Base-by-base conservation (phyloP, 2,888 invertebrate species). In the Polymixis lichenea region DNA sequence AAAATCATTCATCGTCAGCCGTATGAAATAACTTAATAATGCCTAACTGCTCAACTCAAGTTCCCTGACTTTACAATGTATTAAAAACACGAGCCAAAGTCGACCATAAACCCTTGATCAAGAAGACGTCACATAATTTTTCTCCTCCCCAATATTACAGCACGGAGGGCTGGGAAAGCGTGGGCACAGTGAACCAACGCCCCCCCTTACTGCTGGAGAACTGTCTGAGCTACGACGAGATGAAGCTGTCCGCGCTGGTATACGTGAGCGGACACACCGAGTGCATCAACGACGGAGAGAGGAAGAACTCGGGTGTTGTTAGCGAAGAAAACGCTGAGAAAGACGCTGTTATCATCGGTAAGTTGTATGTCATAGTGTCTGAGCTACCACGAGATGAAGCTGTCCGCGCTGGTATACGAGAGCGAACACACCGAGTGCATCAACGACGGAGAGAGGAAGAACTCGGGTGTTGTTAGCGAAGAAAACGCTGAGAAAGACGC, bases 221-320 rank as follows among this genome's bases (percentile, higher is more conserved):
- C 84, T 97, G 97, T 82, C 91, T 97, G 43, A 97, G 97, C 70
- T 97, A 97, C 86, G 97, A 97, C 72, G 97, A 97, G 90, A 96
- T 97, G 85, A 97, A 97, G 87, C 84, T 97, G 2, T 97, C 97
- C 0, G 96, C 97, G 0, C 94, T 97, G 92, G 93, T 97, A 68
- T 97, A 95, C 51, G 95, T 97, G 2, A 97, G 97, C 25, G 97
- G 97, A 0, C 94, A 95, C 72, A 97, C 97, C 0, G 96, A 96
- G 84, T 97, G 97, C 84, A 96, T 97, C 71, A 97, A 97, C 77
- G 95, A 97, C 78, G 97, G 97, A 0, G 91, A 94, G 17, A 93
- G 97, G 49, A 95, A 95, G 28, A 96, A 97, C 84, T 94, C 94
- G 0, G 97, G 97, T 0, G 91, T 95, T 4, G 92, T 95, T 1